Evolutionary conservation across 2,888 invertebrate genomes (phyloP).

Genomic region (Oxystoma pomonae): DNA sequence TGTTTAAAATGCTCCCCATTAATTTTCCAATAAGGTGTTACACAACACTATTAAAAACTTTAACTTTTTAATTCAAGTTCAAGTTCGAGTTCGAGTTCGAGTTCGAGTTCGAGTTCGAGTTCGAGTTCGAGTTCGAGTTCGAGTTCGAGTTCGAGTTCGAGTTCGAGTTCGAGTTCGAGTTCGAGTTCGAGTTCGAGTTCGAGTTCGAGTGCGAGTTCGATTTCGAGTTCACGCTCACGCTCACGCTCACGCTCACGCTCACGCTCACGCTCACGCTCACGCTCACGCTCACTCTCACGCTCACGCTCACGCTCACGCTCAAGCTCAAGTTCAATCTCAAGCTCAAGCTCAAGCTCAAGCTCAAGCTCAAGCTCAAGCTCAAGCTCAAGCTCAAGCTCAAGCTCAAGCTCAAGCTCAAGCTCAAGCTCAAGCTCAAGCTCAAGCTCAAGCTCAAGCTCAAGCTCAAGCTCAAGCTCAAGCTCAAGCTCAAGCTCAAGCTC

Average conservation of each 20-base stretch:
- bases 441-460: not conserved
- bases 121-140: not conserved
- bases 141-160: not conserved
- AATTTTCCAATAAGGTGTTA: too few relatives aligned
- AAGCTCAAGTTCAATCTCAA: not conserved
- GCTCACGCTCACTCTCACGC: not conserved
- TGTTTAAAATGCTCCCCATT: too few relatives aligned
- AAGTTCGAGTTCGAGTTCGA: not conserved
- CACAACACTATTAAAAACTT: too few relatives aligned
- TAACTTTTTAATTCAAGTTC: too few relatives aligned
- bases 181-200: not conserved
- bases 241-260: not conserved
- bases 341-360: not conserved
- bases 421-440: not conserved
- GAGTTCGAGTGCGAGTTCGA: not conserved
- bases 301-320: not conserved
- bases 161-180: not conserved
- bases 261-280: not conserved
- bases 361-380: not conserved
- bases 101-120: not conserved
- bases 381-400: not conserved
- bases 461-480: not conserved
- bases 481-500: not conserved
- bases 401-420: not conserved
- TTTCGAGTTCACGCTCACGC: not conserved